Evolutionary conservation across 2,888 invertebrate species (phyloP), one percentile per base, ranked within the genome.

Genomic region (Camponotus fellah): DNA sequence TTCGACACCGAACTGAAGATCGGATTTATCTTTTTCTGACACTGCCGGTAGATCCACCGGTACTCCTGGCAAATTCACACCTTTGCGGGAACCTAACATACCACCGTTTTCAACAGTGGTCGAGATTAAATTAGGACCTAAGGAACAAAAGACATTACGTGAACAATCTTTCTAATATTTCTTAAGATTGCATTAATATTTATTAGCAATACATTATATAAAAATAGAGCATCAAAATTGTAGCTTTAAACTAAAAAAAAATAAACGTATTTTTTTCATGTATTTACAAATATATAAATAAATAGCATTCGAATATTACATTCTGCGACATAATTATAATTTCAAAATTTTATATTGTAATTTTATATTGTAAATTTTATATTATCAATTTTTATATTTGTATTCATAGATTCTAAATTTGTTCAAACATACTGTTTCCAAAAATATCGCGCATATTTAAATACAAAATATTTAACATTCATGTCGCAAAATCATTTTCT

Each of bases 51-150:
- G 95, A 95, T 99, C 99, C 0, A 99, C 99, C 0, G 98, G 97
- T 0, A 99, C 97, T 3, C 99, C 99, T 0, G 99, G 99, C 58
- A 99, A 96, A 95, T 99, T 99, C 49, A 99, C 98, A 82, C 99
- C 99, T 95, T 99, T 99, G 91, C 98, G 97, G 80, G 98, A 99
- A 2, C 99, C 99, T 79, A 99, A 96, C 94, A 96, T 96, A 76
- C 99, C 99, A 90, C 99, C 99, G 95, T 99, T 99, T 95, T 99
- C 99, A 92, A 99, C 97, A 74, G 96, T 96, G 94, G 99, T 99
- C 10, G 96, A 95, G 75, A 99, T 94, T 49, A 95, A 95, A 56
- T 87, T 91, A 5, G 93, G 90, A 71, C 95, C 96, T 96, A 88
- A 76, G 62, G 14, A 46, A 46, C 21, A 21, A 60, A 21, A 64